A percentile compares a stretch with the other conserved stretches of the same genome.
phyloP scores from a whole-genome alignment of 1,140 invertebrate species.

The Trichoplusia ni region DNA sequence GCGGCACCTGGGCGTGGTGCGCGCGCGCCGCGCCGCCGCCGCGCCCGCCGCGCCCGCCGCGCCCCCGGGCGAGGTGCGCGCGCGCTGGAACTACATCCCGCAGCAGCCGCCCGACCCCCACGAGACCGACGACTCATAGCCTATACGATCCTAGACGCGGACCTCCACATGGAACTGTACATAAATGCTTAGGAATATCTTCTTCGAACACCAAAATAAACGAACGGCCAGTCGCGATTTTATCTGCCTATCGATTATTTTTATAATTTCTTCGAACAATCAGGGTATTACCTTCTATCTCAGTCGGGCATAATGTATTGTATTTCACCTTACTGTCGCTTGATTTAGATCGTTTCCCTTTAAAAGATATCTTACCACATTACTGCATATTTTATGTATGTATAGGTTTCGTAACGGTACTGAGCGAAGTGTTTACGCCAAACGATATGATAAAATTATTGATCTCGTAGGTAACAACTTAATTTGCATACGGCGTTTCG shows the following conservation, averaged over 20 bases:
- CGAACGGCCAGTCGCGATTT: slow-evolving; percentile 31
- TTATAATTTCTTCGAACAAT: slow-evolving; percentile 34
- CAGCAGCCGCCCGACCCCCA: slow-evolving; percentile 75
- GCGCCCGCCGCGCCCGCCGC: slow-evolving; percentile 33
- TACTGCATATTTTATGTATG: not conserved
- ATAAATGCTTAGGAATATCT: slow-evolving; percentile 34
- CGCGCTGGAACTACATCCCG: slow-evolving; percentile 76
- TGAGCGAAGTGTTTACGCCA: slow-evolving; percentile 22
- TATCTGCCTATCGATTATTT: slow-evolving; percentile 29
- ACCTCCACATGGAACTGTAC: slow-evolving; percentile 24
- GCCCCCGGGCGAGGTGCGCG: slow-evolving; percentile 53
- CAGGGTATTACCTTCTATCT: slow-evolving; percentile 43
- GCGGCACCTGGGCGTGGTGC: slow-evolving; percentile 93
- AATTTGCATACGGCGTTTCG: slow-evolving; percentile 52
- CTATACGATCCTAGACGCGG: slow-evolving; percentile 4
- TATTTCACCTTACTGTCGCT: slow-evolving; percentile 17
- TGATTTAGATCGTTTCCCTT: slow-evolving; percentile 7
- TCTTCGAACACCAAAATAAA: slow-evolving; percentile 37
- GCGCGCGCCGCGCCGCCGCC: slow-evolving; percentile 83
- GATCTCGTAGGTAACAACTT: slow-evolving; percentile 43
- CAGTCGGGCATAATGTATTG: slow-evolving; percentile 19
- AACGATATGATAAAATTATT: slow-evolving; percentile 27
- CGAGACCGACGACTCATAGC: slow-evolving; percentile 67
- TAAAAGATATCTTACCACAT: not conserved
- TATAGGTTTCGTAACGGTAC: slow-evolving; percentile 22